A percentile compares a stretch with the other conserved stretches of the same genome.
phyloP scores from a whole-genome alignment of 2,113 vertebrate genomes.

The Pangasianodon hypophthalmus region DNA sequence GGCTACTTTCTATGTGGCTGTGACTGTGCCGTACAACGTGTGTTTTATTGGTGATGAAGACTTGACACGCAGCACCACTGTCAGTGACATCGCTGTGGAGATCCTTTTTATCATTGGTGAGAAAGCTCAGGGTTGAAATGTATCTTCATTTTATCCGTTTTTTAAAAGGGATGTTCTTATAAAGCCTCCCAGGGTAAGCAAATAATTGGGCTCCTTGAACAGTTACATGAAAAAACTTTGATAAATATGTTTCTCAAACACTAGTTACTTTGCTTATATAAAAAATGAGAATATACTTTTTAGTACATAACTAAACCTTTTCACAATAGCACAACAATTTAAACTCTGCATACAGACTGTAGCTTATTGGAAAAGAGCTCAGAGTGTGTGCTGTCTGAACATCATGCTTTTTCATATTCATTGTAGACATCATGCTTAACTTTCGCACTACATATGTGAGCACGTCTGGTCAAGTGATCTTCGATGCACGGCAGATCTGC shows the following conservation, averaged over 20 bases:
- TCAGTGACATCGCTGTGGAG: slow-evolving; percentile 96
- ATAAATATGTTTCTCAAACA: too few relatives aligned
- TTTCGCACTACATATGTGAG: slow-evolving; percentile 98
- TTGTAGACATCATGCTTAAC: slow-evolving; percentile 93
- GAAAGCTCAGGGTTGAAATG: slow-evolving; percentile 45
- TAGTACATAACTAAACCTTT: too few relatives aligned
- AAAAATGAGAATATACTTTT: too few relatives aligned
- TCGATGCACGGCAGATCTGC: slow-evolving; percentile 96
- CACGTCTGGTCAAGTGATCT: slow-evolving; percentile 98
- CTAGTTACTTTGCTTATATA: too few relatives aligned
- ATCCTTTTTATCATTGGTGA: slow-evolving; percentile 97
- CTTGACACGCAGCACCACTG: slow-evolving; percentile 93
- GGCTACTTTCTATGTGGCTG: slow-evolving; percentile 96
- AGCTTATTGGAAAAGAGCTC: not conserved
- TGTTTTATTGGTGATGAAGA: slow-evolving; percentile 95
- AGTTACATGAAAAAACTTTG: too few relatives aligned
- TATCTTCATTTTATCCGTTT: not conserved
- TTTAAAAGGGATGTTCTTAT: not conserved
- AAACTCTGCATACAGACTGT: not conserved
- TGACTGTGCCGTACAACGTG: slow-evolving; percentile 97
- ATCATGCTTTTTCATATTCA: not conserved
- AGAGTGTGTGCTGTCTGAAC: not conserved
- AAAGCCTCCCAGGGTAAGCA: not conserved
- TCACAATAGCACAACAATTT: not conserved
- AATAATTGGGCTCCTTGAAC: too few relatives aligned